Evolutionary conservation across 2,888 invertebrate genomes (phyloP), one percentile per base, ranked within the genome.

Genomic region (Agrotis ipsilon): DNA sequence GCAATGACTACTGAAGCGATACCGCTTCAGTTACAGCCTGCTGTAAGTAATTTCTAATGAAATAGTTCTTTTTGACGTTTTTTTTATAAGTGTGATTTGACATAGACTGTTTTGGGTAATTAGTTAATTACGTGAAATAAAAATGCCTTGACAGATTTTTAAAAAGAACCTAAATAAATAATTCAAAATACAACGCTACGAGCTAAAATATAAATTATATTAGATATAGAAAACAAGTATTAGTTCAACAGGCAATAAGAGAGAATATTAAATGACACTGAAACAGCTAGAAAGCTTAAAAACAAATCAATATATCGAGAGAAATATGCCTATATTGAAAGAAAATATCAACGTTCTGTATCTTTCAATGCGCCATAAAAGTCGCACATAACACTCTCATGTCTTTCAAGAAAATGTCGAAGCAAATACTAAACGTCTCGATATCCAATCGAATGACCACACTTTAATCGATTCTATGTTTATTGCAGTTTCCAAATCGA

Each of bases 391-490:
- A 19, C 46, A 70, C 45, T 51, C 59, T 63, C 64, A 49, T 72
- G 64, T 27, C 58, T 65, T 45, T 60, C 67, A 69, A 79, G 57
- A 64, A 76, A 75, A 75, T 75, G 72, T 73, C 78, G 62, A 66
- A 14, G 55, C 63, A 65, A 70, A 75, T 80, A 81, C 76, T 83
- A 85, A 87, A 86, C 73, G 69, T 81, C 75, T 75, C 82, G 74
- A 81, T 80, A 81, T 88, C 85, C 84, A 88, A 86, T 86, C 84
- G 83, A 86, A 88, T 83, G 83, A 75, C 86, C 78, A 81, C 84
- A 89, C 84, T 87, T 86, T 88, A 89, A 88, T 89, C 84, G 85
- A 86, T 85, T 83, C 84, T 75, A 72, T 77, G 86, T 91, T 91
- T 91, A 89, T 88, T 86, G 87, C 86, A 80, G 79, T 86, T 88